Evolutionary conservation across 2,113 vertebrate species (phyloP).

Genomic region (Heloderma charlesbogerti): DNA sequence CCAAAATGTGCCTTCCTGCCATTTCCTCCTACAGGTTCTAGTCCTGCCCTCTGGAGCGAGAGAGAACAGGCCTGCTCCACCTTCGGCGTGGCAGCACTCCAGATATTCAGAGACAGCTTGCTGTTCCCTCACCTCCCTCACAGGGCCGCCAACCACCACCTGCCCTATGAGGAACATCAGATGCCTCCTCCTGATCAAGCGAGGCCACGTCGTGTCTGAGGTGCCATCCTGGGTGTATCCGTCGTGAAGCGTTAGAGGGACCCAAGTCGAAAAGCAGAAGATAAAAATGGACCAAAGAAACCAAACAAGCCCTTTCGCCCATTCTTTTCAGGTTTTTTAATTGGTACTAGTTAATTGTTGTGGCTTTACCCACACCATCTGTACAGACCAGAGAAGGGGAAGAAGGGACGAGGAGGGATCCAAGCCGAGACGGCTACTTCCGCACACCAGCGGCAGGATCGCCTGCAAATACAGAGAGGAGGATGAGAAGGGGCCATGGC

Average conservation of each 20-base stretch:
- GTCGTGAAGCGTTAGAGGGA: too few relatives aligned
- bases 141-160: too few relatives aligned
- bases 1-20: not conserved
- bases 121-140: not conserved
- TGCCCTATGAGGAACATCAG: too few relatives aligned
- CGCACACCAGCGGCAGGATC: not conserved
- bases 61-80: not conserved
- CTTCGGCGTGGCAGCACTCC: not conserved
- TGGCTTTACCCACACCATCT: constrained; percentile 33
- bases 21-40: not conserved
- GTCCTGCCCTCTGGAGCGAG: not conserved
- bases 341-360: constrained; percentile 23
- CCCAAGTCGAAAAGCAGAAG: not conserved
- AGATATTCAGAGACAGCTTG: not conserved
- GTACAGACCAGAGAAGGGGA: not conserved
- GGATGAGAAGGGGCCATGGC: not conserved
- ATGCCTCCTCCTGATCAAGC: too few relatives aligned
- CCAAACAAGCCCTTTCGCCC: constrained; percentile 5
- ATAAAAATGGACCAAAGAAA: not conserved
- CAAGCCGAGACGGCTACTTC: constrained; percentile 14
- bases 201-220: too few relatives aligned
- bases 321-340: constrained; percentile 58
- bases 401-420: constrained; percentile 19
- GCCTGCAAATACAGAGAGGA: constrained; percentile 48
- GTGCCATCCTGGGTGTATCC: too few relatives aligned